phyloP scores from a whole-genome alignment of 2,797 vertebrate genomes.

The Tolypeutes matacus region DNA sequence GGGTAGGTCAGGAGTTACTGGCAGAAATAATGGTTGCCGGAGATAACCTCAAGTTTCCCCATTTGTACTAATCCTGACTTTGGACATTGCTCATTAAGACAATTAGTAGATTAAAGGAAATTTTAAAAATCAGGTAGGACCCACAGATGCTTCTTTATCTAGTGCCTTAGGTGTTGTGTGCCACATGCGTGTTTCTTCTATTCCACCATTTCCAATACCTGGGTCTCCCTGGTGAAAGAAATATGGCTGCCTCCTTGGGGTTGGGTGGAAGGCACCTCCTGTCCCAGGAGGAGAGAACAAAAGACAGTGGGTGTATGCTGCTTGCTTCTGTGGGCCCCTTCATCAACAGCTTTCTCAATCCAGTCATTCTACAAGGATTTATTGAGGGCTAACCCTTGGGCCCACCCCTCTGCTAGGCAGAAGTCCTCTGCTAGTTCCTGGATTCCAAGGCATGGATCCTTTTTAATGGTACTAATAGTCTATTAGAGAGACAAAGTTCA shows the following conservation, averaged over 20 bases:
- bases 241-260: neutral
- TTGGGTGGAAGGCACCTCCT: neutral
- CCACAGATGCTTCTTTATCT: neutral
- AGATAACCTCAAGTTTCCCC: neutral
- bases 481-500: neutral
- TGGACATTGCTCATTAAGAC: neutral
- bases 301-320: too few relatives aligned
- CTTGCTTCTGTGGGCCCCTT: neutral
- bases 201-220: neutral
- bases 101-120: neutral
- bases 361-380: neutral
- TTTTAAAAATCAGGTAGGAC: neutral
- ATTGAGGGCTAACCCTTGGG: neutral
- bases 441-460: neutral
- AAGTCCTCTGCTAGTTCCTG: neutral
- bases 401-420: neutral
- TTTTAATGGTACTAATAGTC: neutral
- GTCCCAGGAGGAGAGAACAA: neutral
- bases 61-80: neutral
- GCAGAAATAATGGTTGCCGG: neutral
- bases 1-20: constrained; percentile 56
- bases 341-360: neutral
- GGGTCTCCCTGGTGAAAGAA: neutral
- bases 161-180: neutral
- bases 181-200: neutral